Evolutionary conservation across 2,888 invertebrate species (phyloP).

Genomic region (Xylota segnis): DNA sequence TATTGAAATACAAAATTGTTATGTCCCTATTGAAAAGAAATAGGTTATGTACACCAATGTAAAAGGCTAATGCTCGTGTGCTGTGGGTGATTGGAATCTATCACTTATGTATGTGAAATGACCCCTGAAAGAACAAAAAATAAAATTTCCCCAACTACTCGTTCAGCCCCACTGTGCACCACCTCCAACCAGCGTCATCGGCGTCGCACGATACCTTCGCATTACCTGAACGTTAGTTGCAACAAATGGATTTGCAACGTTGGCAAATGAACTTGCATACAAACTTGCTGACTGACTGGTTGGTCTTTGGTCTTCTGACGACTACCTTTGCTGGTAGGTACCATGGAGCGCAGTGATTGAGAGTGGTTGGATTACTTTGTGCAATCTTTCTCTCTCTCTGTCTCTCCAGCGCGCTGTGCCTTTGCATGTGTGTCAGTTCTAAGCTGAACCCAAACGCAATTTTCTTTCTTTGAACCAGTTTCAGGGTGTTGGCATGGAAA

Average conservation of each 20-base stretch:
- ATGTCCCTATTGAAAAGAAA: too few species aligned
- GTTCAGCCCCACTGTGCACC: slow-evolving; percentile 34
- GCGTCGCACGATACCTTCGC: background rate
- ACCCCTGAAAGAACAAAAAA: too few species aligned
- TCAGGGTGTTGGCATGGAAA: slow-evolving; percentile 72
- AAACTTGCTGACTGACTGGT: slow-evolving; percentile 23
- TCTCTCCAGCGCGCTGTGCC: background rate
- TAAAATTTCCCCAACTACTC: background rate
- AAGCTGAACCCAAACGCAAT: slow-evolving; percentile 60
- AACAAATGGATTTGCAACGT: slow-evolving; percentile 49
- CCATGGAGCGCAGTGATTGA: slow-evolving; percentile 25
- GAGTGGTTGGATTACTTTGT: slow-evolving; percentile 49
- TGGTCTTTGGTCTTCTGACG: slow-evolving; percentile 36
- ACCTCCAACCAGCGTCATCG: background rate
- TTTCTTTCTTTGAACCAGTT: slow-evolving; percentile 75
- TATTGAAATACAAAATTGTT: too few species aligned
- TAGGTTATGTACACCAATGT: too few species aligned
- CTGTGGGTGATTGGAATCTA: too few species aligned
- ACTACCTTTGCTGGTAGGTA: slow-evolving; percentile 10
- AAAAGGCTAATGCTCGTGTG: too few species aligned
- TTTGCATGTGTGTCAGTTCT: slow-evolving; percentile 65
- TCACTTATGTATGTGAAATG: too few species aligned
- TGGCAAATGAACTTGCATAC: slow-evolving; percentile 32
- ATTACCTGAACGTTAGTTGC: background rate
- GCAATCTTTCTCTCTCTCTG: slow-evolving; percentile 1